Conservation (phyloP, 2,797 vertebrate genomes). For the Valencia hispanica region DNA sequence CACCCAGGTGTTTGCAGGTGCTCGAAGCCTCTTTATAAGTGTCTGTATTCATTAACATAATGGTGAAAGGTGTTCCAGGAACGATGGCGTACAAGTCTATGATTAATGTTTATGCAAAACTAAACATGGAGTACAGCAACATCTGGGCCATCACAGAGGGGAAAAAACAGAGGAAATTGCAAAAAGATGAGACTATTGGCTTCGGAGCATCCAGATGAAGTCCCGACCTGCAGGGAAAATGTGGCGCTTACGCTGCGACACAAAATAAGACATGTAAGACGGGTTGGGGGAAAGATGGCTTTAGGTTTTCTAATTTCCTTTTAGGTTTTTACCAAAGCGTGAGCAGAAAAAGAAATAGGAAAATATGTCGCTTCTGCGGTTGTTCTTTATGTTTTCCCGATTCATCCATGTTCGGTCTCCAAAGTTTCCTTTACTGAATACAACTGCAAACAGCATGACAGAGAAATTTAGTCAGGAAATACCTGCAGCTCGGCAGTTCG, state of each 20-base stretch:
- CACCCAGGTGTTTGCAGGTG: constrained; percentile 59
- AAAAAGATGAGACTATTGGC: constrained; percentile 54
- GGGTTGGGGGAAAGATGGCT: constrained; percentile 35
- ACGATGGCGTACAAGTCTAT: constrained; percentile 40
- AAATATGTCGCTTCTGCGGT: constrained; percentile 18
- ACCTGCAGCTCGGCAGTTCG: constrained; percentile 86
- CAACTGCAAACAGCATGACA: constrained; percentile 72
- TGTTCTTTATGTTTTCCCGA: constrained; percentile 38
- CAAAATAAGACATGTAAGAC: constrained; percentile 33
- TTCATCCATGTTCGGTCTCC: constrained; percentile 40
- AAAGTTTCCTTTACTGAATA: constrained; percentile 48
- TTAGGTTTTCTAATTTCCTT: constrained; percentile 64
- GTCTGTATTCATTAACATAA: constrained; percentile 71
- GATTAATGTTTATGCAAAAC: constrained; percentile 65
- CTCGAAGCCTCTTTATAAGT: constrained; percentile 53
- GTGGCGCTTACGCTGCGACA: constrained; percentile 18
- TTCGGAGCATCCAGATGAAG: constrained; percentile 52
- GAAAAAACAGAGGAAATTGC: constrained; percentile 62
- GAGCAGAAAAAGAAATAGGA: constrained; percentile 34
- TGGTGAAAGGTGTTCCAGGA: constrained; percentile 54
- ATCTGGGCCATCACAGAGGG: constrained; percentile 58
- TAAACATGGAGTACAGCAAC: constrained; percentile 54
- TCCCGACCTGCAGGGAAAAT: constrained; percentile 30
- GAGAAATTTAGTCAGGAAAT: constrained; percentile 89
- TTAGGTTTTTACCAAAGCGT: constrained; percentile 30